A percentile compares a stretch with the other conserved stretches of the same genome.
phyloP scores from a whole-genome alignment of 2,888 invertebrate species.

The Strigamia transsilvanica region DNA sequence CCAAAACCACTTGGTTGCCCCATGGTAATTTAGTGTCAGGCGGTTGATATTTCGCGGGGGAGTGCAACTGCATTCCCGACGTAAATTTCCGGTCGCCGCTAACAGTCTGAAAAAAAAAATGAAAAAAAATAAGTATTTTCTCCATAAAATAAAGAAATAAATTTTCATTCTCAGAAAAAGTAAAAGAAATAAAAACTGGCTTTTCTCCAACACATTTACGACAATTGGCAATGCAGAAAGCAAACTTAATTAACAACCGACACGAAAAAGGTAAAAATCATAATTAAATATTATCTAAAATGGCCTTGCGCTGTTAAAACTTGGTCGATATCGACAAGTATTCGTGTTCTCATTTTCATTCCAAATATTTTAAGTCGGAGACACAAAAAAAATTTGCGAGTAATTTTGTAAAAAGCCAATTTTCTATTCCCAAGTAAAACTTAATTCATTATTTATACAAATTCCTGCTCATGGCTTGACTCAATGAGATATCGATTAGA shows the following conservation, averaged over 20 bases:
- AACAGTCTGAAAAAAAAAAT: not conserved
- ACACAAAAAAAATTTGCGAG: not conserved
- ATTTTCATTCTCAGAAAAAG: not conserved
- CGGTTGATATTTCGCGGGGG: constrained; percentile 22
- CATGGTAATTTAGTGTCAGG: constrained; percentile 39
- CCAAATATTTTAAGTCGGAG: not conserved
- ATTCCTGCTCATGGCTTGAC: constrained; percentile 1
- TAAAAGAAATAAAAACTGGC: constrained; percentile 1
- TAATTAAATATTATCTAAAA: constrained; percentile 47
- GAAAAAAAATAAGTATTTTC: not conserved
- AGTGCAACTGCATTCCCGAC: not conserved
- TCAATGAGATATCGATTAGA: constrained; percentile 8
- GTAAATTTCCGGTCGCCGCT: not conserved
- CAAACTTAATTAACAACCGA: constrained; percentile 5
- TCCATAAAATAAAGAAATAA: not conserved
- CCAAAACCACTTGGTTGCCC: constrained; percentile 51
- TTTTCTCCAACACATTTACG: not conserved
- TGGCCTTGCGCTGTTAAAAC: not conserved
- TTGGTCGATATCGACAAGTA: constrained; percentile 1
- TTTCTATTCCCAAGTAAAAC: not conserved
- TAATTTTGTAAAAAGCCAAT: not conserved
- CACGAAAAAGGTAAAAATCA: constrained; percentile 29
- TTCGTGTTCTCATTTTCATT: not conserved
- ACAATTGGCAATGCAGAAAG: constrained; percentile 5
- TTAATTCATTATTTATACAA: constrained; percentile 48